phyloP scores from a whole-genome alignment of 2,888 invertebrate genomes.

The Oscheius sp. region DNA sequence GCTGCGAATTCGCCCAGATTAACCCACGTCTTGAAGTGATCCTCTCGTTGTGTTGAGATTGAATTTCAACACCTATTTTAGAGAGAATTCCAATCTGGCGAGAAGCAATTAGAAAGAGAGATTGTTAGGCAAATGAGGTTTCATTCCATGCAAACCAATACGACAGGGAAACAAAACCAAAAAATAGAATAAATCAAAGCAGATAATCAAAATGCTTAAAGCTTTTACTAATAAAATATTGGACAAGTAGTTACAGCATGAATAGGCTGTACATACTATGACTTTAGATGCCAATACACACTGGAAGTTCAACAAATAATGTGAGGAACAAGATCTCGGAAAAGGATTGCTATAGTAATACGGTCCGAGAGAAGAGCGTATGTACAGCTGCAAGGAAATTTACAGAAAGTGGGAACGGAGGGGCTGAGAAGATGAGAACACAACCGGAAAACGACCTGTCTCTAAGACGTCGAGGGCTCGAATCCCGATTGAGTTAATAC shows the following conservation, averaged over 20 bases:
- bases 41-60: background rate
- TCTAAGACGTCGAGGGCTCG: conserved; percentile 24
- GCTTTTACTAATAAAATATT: conserved; percentile 16
- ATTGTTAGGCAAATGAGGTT: conserved; percentile 1
- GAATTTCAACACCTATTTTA: background rate
- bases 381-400: conserved; percentile 20
- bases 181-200: background rate
- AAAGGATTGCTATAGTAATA: conserved; percentile 5
- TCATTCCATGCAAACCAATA: conserved; percentile 15
- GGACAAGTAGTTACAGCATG: background rate
- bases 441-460: conserved; percentile 14
- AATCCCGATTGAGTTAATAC: background rate
- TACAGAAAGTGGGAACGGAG: conserved; percentile 17
- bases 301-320: conserved; percentile 23
- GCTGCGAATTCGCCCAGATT: too few relatives aligned
- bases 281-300: conserved; percentile 15
- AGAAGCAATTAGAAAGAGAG: background rate
- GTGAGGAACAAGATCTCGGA: conserved; percentile 21
- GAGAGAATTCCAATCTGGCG: background rate
- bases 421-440: background rate
- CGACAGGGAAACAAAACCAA: background rate
- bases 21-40: too few relatives aligned
- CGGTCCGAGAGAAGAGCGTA: conserved; percentile 15
- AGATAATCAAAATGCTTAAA: background rate
- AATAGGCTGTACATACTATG: conserved; percentile 25